These are phyloP conservation scores for Coecobrya sp. DNA, from an alignment of 2,888 invertebrate species.

Conservation along the genomic window DNA sequence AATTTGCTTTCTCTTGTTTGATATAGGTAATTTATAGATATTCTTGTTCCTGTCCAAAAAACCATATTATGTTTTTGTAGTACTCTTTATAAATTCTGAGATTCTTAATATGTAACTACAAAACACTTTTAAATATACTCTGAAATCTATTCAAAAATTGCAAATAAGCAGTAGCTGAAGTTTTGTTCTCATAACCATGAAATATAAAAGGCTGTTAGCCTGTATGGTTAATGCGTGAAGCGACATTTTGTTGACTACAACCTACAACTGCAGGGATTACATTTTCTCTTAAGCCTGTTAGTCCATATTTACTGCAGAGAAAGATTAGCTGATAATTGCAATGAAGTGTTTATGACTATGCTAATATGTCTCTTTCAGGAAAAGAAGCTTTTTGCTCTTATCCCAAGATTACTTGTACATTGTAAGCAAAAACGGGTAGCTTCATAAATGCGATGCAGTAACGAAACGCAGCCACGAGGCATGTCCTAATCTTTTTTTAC, in stretches of 20 bases:
- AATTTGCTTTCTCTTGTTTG: too few relatives aligned
- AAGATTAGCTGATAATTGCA: slow-evolving; percentile 70
- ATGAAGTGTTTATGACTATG: slow-evolving; percentile 78
- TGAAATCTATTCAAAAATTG: too few relatives aligned
- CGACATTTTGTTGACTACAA: not conserved
- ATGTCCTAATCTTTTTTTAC: slow-evolving; percentile 26
- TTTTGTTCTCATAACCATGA: too few relatives aligned
- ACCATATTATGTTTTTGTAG: too few relatives aligned
- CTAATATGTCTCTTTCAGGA: not conserved
- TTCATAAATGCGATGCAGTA: not conserved
- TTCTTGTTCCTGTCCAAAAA: too few relatives aligned
- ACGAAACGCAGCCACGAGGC: not conserved
- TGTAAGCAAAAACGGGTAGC: not conserved
- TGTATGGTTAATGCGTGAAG: too few relatives aligned
- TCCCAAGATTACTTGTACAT: not conserved
- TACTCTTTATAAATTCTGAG: too few relatives aligned
- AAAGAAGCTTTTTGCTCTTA: slow-evolving; percentile 17
- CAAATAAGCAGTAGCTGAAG: too few relatives aligned
- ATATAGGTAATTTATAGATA: too few relatives aligned
- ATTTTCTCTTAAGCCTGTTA: slow-evolving; percentile 18
- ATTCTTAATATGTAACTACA: too few relatives aligned
- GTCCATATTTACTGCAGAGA: not conserved
- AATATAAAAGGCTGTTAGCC: too few relatives aligned
- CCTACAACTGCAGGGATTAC: not conserved
- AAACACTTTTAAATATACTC: too few relatives aligned